These are phyloP conservation scores for Oscheius sp. DNA, from an alignment of 2,888 invertebrate genomes.

Conservation along the genomic window DNA sequence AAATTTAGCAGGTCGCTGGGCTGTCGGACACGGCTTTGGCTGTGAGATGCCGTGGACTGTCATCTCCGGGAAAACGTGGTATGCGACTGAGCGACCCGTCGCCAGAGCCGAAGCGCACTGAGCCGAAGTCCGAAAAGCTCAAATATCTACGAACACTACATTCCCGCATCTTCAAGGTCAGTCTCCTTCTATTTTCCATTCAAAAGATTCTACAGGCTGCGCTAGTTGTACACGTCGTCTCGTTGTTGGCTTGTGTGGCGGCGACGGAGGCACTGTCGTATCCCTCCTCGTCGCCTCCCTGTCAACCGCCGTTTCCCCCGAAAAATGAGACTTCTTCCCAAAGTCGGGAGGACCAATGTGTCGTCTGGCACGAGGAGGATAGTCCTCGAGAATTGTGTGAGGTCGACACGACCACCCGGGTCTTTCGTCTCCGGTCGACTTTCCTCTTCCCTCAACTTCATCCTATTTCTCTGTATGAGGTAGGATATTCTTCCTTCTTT, in stretches of 20 bases:
- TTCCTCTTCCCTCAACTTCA: conserved; percentile 51
- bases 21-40: conserved; percentile 40
- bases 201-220: conserved; percentile 26
- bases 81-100: conserved; percentile 50
- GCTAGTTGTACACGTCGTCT: conserved; percentile 40
- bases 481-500: neutral
- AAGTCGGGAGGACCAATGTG: conserved; percentile 18
- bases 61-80: conserved; percentile 40
- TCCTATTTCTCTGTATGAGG: conserved; percentile 55
- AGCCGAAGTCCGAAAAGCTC: conserved; percentile 12
- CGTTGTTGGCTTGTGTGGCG: conserved; percentile 45
- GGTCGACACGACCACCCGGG: conserved; percentile 42
- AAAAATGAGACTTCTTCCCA: neutral
- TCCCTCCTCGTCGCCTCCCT: conserved; percentile 21
- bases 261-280: conserved; percentile 37
- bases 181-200: conserved; percentile 6
- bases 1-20: conserved; percentile 34
- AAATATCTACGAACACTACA: conserved; percentile 4
- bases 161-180: conserved; percentile 20
- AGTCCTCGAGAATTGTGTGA: conserved; percentile 47
- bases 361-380: conserved; percentile 36
- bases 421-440: conserved; percentile 43
- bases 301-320: conserved; percentile 31
- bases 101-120: conserved; percentile 31
- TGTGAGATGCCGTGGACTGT: conserved; percentile 50